Conservation (phyloP, 2,797 vertebrate genomes). For the Hippopotamyrus pictus region DNA sequence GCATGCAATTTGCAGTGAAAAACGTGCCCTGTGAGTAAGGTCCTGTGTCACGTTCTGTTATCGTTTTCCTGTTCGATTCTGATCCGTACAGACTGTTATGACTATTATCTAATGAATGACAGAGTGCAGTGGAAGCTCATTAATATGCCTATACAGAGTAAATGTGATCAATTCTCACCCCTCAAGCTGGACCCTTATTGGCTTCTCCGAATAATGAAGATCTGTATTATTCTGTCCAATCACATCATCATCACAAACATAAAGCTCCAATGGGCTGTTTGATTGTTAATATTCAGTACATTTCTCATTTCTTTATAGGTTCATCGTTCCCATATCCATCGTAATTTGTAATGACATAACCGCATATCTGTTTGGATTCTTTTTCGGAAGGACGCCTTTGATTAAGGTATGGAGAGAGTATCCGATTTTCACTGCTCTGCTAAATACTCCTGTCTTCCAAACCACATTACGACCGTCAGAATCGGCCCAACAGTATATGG, state of each 20-base stretch:
- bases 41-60: neutral
- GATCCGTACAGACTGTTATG: neutral
- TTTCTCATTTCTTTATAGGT: constrained; percentile 63
- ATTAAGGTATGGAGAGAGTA: constrained; percentile 75
- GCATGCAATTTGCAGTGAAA: neutral
- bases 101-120: neutral
- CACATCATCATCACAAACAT: neutral
- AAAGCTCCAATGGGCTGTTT: neutral
- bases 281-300: neutral
- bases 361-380: constrained; percentile 96
- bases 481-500: neutral
- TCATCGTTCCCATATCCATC: constrained; percentile 91
- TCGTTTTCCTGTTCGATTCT: neutral
- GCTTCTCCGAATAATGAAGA: neutral
- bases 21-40: neutral
- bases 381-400: constrained; percentile 92
- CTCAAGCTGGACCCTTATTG: neutral
- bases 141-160: neutral
- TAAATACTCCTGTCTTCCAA: neutral
- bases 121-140: neutral
- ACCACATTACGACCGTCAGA: neutral
- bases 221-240: neutral
- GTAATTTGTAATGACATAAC: constrained; percentile 97
- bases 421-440: neutral
- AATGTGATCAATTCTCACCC: neutral